Evolutionary conservation across 1,140 invertebrate species (phyloP).

Genomic region (Cotesia typhae): DNA sequence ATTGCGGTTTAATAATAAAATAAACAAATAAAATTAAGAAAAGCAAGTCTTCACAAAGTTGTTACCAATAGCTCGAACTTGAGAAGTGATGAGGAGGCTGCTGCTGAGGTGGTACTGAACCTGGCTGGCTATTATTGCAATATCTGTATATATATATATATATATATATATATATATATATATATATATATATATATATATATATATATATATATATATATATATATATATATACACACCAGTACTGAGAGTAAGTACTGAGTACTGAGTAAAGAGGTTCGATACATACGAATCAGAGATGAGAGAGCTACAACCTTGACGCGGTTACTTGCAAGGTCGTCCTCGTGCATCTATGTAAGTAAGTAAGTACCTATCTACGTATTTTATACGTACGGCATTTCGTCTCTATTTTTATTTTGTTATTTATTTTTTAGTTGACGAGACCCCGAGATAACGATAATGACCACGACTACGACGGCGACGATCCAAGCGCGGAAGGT

Average conservation of each 20-base stretch:
- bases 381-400: slow-evolving; percentile 6
- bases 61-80: not conserved
- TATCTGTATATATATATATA: not conserved
- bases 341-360: not conserved
- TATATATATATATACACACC: too few species aligned
- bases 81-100: slow-evolving; percentile 1
- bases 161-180: too few species aligned
- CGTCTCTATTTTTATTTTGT: not conserved
- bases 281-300: not conserved
- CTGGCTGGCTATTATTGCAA: slow-evolving; percentile 27
- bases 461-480: slow-evolving; percentile 17
- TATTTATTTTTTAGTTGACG: slow-evolving; percentile 22
- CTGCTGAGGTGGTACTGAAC: slow-evolving; percentile 26
- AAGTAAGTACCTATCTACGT: not conserved
- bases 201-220: too few species aligned
- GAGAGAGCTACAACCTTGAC: slow-evolving; percentile 31
- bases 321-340: slow-evolving; percentile 36
- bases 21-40: not conserved
- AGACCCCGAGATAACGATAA: slow-evolving; percentile 32
- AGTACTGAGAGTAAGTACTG: too few species aligned
- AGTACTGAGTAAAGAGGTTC: too few species aligned
- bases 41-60: too few species aligned
- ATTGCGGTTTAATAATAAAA: slow-evolving; percentile 7
- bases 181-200: too few species aligned
- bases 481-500: slow-evolving; percentile 8